These are phyloP conservation scores for Saccostrea cuccullata DNA, from an alignment of 1,140 invertebrate species.

Conservation along the genomic window DNA sequence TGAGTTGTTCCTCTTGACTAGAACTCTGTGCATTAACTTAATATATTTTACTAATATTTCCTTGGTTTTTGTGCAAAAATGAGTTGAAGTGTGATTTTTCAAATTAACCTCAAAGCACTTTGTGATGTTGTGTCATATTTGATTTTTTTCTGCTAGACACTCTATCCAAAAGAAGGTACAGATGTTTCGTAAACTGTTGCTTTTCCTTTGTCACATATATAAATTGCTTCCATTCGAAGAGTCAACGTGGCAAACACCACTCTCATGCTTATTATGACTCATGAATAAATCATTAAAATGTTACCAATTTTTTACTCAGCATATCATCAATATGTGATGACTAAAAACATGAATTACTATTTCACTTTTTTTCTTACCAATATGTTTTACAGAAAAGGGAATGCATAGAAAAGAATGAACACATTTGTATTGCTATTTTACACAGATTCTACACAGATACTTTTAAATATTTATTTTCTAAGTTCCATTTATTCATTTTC, in stretches of 20 bases:
- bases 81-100: background rate
- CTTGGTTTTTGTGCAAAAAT: background rate
- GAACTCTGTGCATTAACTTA: background rate
- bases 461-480: too few relatives aligned
- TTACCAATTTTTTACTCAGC: too few relatives aligned
- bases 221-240: slow-evolving; percentile 9
- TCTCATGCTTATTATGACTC: background rate
- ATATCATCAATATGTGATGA: too few relatives aligned
- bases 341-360: too few relatives aligned
- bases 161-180: slow-evolving; percentile 17
- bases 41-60: background rate
- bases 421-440: too few relatives aligned
- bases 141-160: slow-evolving; percentile 8
- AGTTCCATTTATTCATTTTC: too few relatives aligned
- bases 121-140: background rate
- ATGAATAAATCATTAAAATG: background rate
- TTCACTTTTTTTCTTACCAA: too few relatives aligned
- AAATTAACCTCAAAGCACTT: background rate
- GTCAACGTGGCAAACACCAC: background rate
- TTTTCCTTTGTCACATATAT: background rate
- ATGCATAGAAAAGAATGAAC: too few relatives aligned
- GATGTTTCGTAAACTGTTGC: background rate
- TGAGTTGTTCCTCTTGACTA: background rate
- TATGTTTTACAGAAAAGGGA: too few relatives aligned
- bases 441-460: too few relatives aligned